phyloP scores from a whole-genome alignment of 1,140 invertebrate species.

The Drosophila santomea region DNA sequence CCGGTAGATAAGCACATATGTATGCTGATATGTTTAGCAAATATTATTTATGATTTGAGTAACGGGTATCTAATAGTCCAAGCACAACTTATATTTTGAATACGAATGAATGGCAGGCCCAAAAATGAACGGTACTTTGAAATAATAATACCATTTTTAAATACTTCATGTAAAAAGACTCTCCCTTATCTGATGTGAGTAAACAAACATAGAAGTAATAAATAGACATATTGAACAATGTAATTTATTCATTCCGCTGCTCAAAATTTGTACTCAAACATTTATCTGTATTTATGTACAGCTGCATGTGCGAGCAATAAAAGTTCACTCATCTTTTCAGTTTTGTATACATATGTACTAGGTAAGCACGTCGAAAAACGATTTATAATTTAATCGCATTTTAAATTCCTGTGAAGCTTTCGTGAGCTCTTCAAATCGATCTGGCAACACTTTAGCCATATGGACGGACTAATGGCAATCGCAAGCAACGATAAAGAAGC shows the following conservation, averaged over 20 bases:
- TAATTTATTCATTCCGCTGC: slow-evolving; percentile 1
- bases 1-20: too few relatives aligned
- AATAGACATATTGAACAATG: slow-evolving; percentile 4
- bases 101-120: too few relatives aligned
- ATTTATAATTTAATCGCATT: background rate
- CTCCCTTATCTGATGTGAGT: background rate
- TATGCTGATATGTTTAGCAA: too few relatives aligned
- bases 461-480: slow-evolving; percentile 23
- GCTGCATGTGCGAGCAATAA: background rate
- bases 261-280: background rate
- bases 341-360: too few relatives aligned
- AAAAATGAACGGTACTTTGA: background rate
- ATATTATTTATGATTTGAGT: too few relatives aligned
- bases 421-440: background rate
- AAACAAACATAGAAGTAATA: background rate
- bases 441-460: slow-evolving; percentile 15
- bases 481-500: background rate
- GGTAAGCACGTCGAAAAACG: too few relatives aligned
- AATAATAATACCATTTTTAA: too few relatives aligned
- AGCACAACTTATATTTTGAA: too few relatives aligned
- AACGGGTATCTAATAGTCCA: too few relatives aligned
- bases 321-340: too few relatives aligned
- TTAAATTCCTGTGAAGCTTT: background rate
- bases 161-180: too few relatives aligned
- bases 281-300: background rate